These are phyloP conservation scores for Cuculus canorus DNA, from an alignment of 2,797 vertebrate species.

Conservation along the genomic window DNA sequence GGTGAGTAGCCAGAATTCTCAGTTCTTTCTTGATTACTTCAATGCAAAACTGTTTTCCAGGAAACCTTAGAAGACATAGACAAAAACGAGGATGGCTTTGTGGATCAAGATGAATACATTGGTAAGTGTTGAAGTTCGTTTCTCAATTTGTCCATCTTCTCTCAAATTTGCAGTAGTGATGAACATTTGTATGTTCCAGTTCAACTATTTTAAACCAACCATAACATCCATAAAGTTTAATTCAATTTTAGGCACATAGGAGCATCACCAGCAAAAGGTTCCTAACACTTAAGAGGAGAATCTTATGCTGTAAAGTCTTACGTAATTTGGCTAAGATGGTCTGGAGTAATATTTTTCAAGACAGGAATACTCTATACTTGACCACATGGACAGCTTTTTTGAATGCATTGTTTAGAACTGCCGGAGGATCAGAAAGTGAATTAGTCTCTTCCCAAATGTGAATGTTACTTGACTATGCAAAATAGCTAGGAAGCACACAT, in stretches of 20 bases:
- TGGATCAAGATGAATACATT: slow-evolving; percentile 97
- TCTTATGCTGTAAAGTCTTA: not conserved
- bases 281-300: not conserved
- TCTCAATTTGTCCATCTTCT: not conserved
- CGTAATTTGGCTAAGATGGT: not conserved
- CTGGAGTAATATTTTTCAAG: not conserved
- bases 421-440: not conserved
- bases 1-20: not conserved
- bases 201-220: not conserved
- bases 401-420: not conserved
- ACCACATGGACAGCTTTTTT: not conserved
- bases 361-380: not conserved
- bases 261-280: not conserved
- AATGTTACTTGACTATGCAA: not conserved
- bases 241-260: not conserved
- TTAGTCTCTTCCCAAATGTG: not conserved
- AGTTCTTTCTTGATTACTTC: not conserved
- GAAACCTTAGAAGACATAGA: slow-evolving; percentile 99
- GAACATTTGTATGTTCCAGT: not conserved
- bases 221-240: not conserved
- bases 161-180: too few species aligned
- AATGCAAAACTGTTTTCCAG: slow-evolving; percentile 74
- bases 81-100: slow-evolving; percentile 92
- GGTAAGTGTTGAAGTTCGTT: slow-evolving; percentile 80
- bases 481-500: not conserved